Evolutionary conservation across 2,888 invertebrate species (phyloP).

Genomic region (Rhyacophila evoluta): DNA sequence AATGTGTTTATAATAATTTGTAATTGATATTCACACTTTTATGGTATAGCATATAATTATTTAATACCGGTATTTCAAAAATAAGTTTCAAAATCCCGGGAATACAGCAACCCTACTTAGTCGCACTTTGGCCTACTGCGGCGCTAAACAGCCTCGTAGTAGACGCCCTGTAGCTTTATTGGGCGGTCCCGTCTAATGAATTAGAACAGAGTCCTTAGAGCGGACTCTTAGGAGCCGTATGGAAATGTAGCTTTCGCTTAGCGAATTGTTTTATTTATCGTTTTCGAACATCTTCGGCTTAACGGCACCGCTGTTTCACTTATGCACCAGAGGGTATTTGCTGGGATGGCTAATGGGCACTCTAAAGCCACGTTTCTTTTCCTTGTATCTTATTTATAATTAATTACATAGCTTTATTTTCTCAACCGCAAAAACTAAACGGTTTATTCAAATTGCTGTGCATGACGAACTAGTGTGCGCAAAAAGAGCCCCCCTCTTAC

Average conservation of each 20-base stretch:
- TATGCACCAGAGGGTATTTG: not conserved
- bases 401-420: too few species aligned
- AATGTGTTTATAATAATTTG: too few species aligned
- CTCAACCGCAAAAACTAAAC: too few species aligned
- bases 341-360: not conserved
- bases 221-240: not conserved
- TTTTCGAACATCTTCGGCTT: not conserved
- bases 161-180: slow-evolving; percentile 21
- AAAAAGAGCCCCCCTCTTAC: too few species aligned
- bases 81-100: too few species aligned
- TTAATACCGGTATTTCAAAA: too few species aligned
- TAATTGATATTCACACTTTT: too few species aligned
- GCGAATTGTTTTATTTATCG: slow-evolving; percentile 24
- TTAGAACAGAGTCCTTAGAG: not conserved
- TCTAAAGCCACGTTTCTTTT: too few species aligned
- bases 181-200: not conserved
- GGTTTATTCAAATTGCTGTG: too few species aligned
- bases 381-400: too few species aligned
- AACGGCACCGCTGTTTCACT: slow-evolving; percentile 9
- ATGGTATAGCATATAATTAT: too few species aligned
- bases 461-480: too few species aligned
- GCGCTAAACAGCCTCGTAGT: not conserved
- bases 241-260: slow-evolving; percentile 8
- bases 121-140: not conserved
- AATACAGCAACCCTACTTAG: not conserved